Evolutionary conservation across 2,888 invertebrate species (phyloP).

Genomic region (Zygaena filipendulae): DNA sequence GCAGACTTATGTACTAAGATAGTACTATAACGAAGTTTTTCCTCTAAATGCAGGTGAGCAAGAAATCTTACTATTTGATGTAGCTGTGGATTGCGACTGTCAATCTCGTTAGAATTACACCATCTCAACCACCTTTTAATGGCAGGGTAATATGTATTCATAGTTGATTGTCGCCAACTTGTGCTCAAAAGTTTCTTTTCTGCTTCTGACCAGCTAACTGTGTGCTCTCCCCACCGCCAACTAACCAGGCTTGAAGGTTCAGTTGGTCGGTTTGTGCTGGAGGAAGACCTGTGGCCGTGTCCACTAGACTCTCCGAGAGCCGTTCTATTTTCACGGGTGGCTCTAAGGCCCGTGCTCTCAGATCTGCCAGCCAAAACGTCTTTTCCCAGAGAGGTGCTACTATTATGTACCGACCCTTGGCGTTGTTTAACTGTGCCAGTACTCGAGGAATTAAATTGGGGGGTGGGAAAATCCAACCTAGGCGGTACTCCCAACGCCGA

Average conservation of each 20-base stretch:
- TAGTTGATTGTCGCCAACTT: slow-evolving; percentile 11
- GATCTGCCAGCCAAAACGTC: slow-evolving; percentile 11
- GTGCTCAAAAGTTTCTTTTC: slow-evolving; percentile 9
- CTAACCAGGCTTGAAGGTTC: slow-evolving; percentile 10
- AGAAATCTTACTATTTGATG: slow-evolving; percentile 7
- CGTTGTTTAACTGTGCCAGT: slow-evolving; percentile 12
- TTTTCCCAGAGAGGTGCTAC: slow-evolving; percentile 7
- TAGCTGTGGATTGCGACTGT: slow-evolving; percentile 3
- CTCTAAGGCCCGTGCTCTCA: slow-evolving; percentile 3
- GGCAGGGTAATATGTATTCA: slow-evolving; percentile 5
- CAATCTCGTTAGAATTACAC: slow-evolving; percentile 1
- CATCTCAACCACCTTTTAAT: slow-evolving; percentile 9
- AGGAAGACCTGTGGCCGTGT: slow-evolving; percentile 7
- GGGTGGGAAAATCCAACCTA: slow-evolving; percentile 15
- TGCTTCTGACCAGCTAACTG: slow-evolving; percentile 6
- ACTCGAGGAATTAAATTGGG: slow-evolving; percentile 10
- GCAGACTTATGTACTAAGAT: slow-evolving; percentile 10
- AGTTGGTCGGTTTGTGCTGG: slow-evolving; percentile 9
- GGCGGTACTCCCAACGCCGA: slow-evolving; percentile 15
- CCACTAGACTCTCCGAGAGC: slow-evolving; percentile 9
- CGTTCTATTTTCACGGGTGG: slow-evolving; percentile 8
- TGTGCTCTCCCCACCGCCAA: slow-evolving; percentile 15
- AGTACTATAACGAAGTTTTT: too few species aligned
- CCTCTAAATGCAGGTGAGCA: slow-evolving; percentile 4
- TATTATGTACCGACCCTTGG: slow-evolving; percentile 7